Evolutionary conservation across 1,140 invertebrate genomes (phyloP), one percentile per base, ranked within the genome.

Genomic region (Drosophila novamexicana): DNA sequence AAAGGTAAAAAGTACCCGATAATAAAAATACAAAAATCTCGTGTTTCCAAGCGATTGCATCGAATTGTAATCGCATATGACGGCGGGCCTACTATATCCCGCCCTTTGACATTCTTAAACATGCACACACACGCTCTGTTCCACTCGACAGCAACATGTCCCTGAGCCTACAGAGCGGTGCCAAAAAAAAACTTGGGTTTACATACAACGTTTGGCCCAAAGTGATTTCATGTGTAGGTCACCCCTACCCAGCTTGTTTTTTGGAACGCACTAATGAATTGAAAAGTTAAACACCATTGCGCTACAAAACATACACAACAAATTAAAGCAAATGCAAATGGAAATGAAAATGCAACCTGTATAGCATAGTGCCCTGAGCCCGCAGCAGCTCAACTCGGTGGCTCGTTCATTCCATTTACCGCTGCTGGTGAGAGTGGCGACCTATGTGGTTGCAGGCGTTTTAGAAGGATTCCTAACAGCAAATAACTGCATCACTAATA

Each of bases 401-500:
- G 37, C 52, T 40, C 40, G 52, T 53, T 52, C 72, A 65, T 75
- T 71, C 62, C 39, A 56, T 10, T n/a, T 63, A 39, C 52, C 59
- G 44, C 7, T 42, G 61, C 14, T 69, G 42, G 16, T 22, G 18
- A 64, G 79, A 65, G 54, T 74, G 69, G 62, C 58, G 62, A 69
- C 74, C 75, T 54, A 50, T 75, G 80, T 74, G 64, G 71, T 50
- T 50, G 37, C 66, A 58, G 75, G 52, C 72, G 45, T 53, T 84
- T 83, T 88, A 83, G 82, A 72, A 50, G 32, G 66, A 63, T 82
- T 71, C 82, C 82, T 82, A 85, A 61, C 63, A 82, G 62, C 44
- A 50, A 65, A 47, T 53, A 61, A 54, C 50, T 77, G 69, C 56
- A 68, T 62, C 49, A 34, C 56, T 37, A 7, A 10, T 18, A 2